Base-by-base conservation (phyloP, 2,888 invertebrate species). In the Tricholauxania praeusta region DNA sequence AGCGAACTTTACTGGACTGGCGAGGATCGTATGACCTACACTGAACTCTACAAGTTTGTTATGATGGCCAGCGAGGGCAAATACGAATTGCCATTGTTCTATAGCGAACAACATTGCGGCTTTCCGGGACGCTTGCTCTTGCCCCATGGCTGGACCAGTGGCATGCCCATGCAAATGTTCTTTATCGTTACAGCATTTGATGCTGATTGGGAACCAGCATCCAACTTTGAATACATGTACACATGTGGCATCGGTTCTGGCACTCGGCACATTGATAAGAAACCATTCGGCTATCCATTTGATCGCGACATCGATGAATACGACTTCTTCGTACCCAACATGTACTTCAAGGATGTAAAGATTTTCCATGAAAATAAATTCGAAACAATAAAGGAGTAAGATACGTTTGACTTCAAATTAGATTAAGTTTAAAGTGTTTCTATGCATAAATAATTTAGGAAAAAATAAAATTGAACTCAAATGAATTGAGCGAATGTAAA, bases 201-300 rank as follows among this genome's bases (percentile, higher is more conserved):
- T 15, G 75, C 63, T 17, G 39, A 60, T 17, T 22, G 64, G 15
- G 74, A 85, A 87, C 51, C 83, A 82, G 76, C 86, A 66, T 85
- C 85, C 70, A 86, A 87, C 67, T 89, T 86, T 72, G 88, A 89
- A 74, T 74, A 87, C 12, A 65, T 82, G 5, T 88, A 88, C 81
- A 87, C 88, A 68, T 89, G 89, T 75, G 89, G 87, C 78, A 85
- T 88, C 67, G 89, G 89, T 76, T 88, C 88, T 82, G 89, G 88
- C 82, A 81, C 89, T 88, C 79, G 84, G 67, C 76, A 82, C 70
- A 85, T 91, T 47, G 92, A 93, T 82, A 89, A 89, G 76, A 89
- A 89, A 83, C 89, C 92, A 53, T 87, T 91, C 78, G 92, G 92
- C 69, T 94, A 91, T 89, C 94, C 94, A 75, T 90, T 94, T 83